phyloP scores from a whole-genome alignment of 64 coral and sea anemone genomes.

The Hydrozoanthus tunicans region DNA sequence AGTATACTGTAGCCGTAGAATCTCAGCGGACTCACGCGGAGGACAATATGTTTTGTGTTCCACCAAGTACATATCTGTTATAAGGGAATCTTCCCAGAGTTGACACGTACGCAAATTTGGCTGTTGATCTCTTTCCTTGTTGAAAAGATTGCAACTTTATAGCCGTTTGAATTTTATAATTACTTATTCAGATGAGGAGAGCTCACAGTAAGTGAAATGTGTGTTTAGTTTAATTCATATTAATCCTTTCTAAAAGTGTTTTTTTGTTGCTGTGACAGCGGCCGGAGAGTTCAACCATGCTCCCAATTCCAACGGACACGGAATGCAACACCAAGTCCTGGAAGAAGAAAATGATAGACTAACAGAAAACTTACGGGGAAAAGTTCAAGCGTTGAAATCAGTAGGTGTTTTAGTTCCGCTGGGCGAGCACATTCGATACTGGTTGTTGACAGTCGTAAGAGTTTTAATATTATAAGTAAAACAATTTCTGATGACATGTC shows the following conservation, averaged over 20 bases:
- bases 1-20: not conserved
- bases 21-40: not conserved
- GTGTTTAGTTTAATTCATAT: not conserved
- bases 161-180: not conserved
- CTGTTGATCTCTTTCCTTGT: not conserved
- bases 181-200: constrained; percentile 71
- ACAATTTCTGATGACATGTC: too few species aligned
- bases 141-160: constrained; percentile 3
- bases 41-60: not conserved
- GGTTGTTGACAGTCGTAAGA: not conserved
- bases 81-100: constrained; percentile 6
- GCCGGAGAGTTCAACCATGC: constrained; percentile 52
- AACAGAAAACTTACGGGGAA: constrained; percentile 76
- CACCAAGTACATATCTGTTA: not conserved
- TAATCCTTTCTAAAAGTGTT: not conserved
- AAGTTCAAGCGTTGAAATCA: constrained; percentile 97
- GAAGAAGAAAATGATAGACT: constrained; percentile 95
- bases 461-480: not conserved
- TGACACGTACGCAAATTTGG: constrained; percentile 58
- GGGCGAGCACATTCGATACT: not conserved
- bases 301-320: not conserved
- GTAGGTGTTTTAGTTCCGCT: constrained; percentile 24
- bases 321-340: constrained; percentile 86
- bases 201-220: constrained; percentile 66
- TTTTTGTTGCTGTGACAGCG: constrained; percentile 48